Evolutionary conservation across 2,113 vertebrate species (phyloP).

Genomic region (Phylloscopus trochilus): DNA sequence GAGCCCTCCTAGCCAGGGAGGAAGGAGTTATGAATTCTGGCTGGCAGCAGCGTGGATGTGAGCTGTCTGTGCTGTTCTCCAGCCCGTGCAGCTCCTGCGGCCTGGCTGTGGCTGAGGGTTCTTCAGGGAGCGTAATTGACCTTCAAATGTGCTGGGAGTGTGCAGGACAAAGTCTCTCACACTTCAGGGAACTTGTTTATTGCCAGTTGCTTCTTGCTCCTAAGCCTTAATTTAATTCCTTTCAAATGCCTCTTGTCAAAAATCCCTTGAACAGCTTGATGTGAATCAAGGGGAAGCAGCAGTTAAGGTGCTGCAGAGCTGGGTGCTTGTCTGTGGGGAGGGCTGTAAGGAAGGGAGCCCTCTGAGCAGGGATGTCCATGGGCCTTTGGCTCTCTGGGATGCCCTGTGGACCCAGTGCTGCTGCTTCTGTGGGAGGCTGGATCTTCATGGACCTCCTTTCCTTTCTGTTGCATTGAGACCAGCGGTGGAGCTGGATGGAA

Average conservation of each 20-base stretch:
- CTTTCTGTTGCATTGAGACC: background rate
- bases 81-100: background rate
- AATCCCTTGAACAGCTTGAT: background rate
- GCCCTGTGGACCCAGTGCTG: background rate
- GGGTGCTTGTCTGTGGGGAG: background rate
- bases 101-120: background rate
- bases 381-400: background rate
- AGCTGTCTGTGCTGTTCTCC: background rate
- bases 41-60: background rate
- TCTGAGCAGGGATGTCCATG: background rate
- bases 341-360: background rate
- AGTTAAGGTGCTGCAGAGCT: background rate
- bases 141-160: conserved; percentile 51
- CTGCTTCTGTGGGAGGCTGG: background rate
- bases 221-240: conserved; percentile 25
- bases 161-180: background rate
- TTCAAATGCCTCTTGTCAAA: background rate
- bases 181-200: conserved; percentile 28
- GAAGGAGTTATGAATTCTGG: background rate
- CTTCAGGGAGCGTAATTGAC: conserved; percentile 36
- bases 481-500: background rate
- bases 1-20: background rate
- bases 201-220: background rate
- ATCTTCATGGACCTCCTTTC: background rate
- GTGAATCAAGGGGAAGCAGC: background rate